Conservation (phyloP, 2,797 vertebrate species). For the Adelosebastes latens region DNA sequence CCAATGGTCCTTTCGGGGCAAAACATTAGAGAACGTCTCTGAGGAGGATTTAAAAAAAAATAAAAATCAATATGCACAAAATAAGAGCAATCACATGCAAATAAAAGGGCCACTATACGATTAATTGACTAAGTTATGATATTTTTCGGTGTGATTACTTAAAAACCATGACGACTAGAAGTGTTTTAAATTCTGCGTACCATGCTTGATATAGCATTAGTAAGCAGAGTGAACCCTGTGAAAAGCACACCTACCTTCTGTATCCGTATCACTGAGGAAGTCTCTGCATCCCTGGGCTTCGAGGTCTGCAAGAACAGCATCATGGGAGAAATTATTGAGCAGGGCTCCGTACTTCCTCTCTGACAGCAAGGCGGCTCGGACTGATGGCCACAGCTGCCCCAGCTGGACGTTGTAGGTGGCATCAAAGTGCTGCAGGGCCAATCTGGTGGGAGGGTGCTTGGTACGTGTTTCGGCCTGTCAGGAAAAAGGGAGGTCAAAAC, state of each 20-base stretch:
- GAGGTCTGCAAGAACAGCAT: conserved; percentile 66
- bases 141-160: neutral
- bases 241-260: conserved; percentile 25
- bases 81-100: neutral
- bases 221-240: neutral
- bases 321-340: conserved; percentile 86
- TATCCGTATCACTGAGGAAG: conserved; percentile 75
- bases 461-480: conserved; percentile 85
- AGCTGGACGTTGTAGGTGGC: conserved; percentile 84
- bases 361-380: conserved; percentile 87
- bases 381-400: conserved; percentile 87
- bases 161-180: neutral
- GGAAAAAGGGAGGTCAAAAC: neutral
- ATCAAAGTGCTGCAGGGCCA: conserved; percentile 92
- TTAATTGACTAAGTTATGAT: no score
- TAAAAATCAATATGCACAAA: neutral
- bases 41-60: no score
- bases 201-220: neutral
- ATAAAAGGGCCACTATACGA: neutral
- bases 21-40: neutral
- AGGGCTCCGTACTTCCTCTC: conserved; percentile 93
- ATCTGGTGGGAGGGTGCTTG: conserved; percentile 73
- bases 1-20: neutral
- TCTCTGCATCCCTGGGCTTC: conserved; percentile 82
- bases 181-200: neutral